phyloP scores from a whole-genome alignment of 1,140 invertebrate species.

The Drosophila yakuba region DNA sequence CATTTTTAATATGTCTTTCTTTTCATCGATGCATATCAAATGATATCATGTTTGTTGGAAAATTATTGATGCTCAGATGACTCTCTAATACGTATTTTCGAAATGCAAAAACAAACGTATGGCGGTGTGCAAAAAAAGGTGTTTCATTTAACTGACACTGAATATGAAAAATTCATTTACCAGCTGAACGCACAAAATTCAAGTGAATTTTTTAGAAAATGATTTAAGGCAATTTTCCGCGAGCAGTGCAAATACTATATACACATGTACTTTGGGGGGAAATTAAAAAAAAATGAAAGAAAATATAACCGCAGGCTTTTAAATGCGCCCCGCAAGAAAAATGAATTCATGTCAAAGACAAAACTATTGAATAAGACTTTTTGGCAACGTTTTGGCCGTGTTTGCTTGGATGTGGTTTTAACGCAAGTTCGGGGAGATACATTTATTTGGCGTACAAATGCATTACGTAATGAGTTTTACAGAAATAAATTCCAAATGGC shows the following conservation, averaged over 20 bases:
- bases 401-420: slow-evolving; percentile 38
- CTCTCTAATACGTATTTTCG: slow-evolving; percentile 26
- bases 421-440: slow-evolving; percentile 40
- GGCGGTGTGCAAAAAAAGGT: slow-evolving; percentile 57
- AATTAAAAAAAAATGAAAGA: slow-evolving; percentile 30
- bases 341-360: slow-evolving; percentile 82
- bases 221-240: slow-evolving; percentile 51
- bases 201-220: slow-evolving; percentile 64
- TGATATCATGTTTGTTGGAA: slow-evolving; percentile 19
- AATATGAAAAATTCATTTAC: slow-evolving; percentile 53
- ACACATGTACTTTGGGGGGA: slow-evolving; percentile 26
- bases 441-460: slow-evolving; percentile 39
- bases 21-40: slow-evolving; percentile 16
- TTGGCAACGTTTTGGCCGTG: slow-evolving; percentile 66
- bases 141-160: slow-evolving; percentile 74
- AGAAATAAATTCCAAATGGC: slow-evolving; percentile 35
- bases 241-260: slow-evolving; percentile 34
- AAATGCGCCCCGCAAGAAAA: slow-evolving; percentile 69
- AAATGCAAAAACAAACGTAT: slow-evolving; percentile 31
- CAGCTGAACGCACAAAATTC: slow-evolving; percentile 56
- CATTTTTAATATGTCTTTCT: slow-evolving; percentile 29
- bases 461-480: slow-evolving; percentile 73
- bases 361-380: slow-evolving; percentile 81
- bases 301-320: slow-evolving; percentile 63
- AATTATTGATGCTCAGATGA: slow-evolving; percentile 30